Evolutionary conservation across 2,888 invertebrate species (phyloP).

Genomic region (Chalcosyrphus nemorum): DNA sequence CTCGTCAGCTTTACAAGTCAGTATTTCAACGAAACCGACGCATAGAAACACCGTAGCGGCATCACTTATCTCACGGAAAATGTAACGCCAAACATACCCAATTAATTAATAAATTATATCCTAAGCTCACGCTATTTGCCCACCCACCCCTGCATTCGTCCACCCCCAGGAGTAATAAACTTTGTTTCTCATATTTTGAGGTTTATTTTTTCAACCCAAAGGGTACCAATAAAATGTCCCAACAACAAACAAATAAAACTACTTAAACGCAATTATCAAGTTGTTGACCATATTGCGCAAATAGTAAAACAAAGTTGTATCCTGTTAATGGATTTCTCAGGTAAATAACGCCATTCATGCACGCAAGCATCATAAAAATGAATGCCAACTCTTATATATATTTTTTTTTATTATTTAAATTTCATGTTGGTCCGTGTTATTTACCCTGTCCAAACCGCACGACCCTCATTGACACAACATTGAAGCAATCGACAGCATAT

Average conservation of each 20-base stretch:
- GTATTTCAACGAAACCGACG: neutral
- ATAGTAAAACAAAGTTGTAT: conserved; percentile 61
- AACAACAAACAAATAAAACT: conserved; percentile 46
- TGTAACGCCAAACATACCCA: conserved; percentile 5
- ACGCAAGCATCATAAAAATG: conserved; percentile 36
- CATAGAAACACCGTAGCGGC: conserved; percentile 16
- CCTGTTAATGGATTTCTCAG: conserved; percentile 47
- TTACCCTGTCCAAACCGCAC: conserved; percentile 19
- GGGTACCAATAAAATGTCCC: conserved; percentile 16
- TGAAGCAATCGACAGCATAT: conserved; percentile 38
- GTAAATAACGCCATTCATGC: conserved; percentile 29
- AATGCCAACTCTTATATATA: neutral
- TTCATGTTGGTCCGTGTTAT: conserved; percentile 29
- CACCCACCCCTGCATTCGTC: neutral
- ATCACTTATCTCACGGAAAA: conserved; percentile 40
- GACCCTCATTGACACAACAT: conserved; percentile 22
- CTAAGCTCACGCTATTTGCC: conserved; percentile 26
- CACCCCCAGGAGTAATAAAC: conserved; percentile 4
- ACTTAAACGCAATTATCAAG: conserved; percentile 61
- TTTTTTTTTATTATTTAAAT: conserved; percentile 12
- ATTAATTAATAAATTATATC: conserved; percentile 54
- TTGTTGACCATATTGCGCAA: conserved; percentile 58
- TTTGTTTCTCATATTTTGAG: no score
- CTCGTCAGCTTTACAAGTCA: neutral
- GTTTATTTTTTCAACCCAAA: neutral